A percentile compares a stretch with the other conserved stretches of the same genome.
phyloP scores from a whole-genome alignment of 2,888 invertebrate species.

The Napeogenes sylphis region DNA sequence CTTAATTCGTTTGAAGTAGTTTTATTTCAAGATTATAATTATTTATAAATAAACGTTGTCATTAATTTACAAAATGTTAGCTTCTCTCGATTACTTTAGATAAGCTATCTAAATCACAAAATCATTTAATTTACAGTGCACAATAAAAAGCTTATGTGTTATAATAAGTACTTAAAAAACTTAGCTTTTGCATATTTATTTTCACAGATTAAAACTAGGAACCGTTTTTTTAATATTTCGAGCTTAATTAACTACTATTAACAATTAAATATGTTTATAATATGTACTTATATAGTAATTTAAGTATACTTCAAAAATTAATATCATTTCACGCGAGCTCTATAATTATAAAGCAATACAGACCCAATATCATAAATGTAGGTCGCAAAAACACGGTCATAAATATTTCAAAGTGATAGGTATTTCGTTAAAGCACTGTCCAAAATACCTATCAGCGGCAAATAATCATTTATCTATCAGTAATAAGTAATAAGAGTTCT shows the following conservation, averaged over 20 bases:
- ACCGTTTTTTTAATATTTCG: too few relatives aligned
- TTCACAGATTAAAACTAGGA: too few relatives aligned
- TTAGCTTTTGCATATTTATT: too few relatives aligned
- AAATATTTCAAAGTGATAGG: conserved; percentile 24
- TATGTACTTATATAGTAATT: neutral
- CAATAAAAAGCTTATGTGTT: too few relatives aligned
- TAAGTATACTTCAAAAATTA: neutral
- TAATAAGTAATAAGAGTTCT: conserved; percentile 40
- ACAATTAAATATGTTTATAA: neutral
- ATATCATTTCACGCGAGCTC: neutral
- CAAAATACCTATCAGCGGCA: conserved; percentile 21
- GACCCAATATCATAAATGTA: conserved; percentile 17
- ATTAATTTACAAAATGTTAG: too few relatives aligned
- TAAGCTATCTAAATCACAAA: too few relatives aligned
- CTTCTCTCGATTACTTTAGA: too few relatives aligned
- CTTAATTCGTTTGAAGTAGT: too few relatives aligned
- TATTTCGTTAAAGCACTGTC: conserved; percentile 19
- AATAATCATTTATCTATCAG: conserved; percentile 36
- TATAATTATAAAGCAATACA: conserved; percentile 3
- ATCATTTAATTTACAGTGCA: too few relatives aligned
- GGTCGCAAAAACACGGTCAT: conserved; percentile 15
- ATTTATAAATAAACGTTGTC: too few relatives aligned
- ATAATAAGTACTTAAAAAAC: too few relatives aligned
- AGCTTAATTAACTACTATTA: neutral
- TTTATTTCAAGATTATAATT: too few relatives aligned